Evolutionary conservation across 2,888 invertebrate genomes (phyloP).

Genomic region (Cerceris ruficornis): DNA sequence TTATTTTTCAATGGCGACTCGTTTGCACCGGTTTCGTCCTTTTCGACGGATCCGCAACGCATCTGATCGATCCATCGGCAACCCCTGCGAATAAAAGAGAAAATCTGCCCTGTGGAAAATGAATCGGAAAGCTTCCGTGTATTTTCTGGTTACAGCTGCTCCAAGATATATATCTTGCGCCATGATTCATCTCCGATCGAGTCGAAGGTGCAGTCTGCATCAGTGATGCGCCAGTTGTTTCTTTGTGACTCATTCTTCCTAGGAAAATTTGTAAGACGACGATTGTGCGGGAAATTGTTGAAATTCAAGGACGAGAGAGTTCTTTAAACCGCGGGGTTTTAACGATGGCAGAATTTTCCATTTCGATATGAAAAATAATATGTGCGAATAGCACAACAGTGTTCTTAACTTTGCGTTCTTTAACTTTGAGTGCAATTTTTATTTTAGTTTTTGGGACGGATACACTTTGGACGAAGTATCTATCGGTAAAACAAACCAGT

Average conservation of each 20-base stretch:
- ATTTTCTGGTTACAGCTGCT: constrained; percentile 53
- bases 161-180: constrained; percentile 29
- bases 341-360: no score
- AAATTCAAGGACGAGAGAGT: no score
- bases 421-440: background rate
- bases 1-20: background rate
- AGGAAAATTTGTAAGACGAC: constrained; percentile 8
- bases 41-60: background rate
- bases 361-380: background rate
- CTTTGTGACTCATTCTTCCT: constrained; percentile 22
- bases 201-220: constrained; percentile 47
- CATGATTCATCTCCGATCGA: constrained; percentile 42
- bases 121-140: constrained; percentile 48
- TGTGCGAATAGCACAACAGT: background rate
- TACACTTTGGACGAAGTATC: background rate
- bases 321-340: no score
- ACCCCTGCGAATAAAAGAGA: constrained; percentile 23
- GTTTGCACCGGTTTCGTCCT: background rate
- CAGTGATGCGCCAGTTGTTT: constrained; percentile 40
- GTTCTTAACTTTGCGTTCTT: background rate
- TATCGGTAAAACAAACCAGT: background rate
- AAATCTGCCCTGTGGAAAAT: constrained; percentile 54
- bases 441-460: background rate
- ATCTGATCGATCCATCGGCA: background rate
- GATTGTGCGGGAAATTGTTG: background rate